These are phyloP conservation scores for Zoanthus sociatus DNA, from an alignment of 92 coral and sea anemone species.

Conservation along the genomic window DNA sequence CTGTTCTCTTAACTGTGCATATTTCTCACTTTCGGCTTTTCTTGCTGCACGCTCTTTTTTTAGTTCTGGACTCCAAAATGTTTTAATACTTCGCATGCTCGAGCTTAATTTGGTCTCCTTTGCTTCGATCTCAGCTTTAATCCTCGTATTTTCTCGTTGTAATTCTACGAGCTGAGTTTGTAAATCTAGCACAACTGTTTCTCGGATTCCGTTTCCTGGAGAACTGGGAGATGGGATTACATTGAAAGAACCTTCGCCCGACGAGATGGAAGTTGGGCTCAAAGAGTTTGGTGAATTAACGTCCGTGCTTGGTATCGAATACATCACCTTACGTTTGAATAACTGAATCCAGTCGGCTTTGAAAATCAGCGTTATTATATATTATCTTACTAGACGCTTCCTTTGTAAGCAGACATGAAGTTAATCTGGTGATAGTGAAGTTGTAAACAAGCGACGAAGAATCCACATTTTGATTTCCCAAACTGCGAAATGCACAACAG, in stretches of 20 bases:
- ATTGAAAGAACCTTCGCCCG: slow-evolving; percentile 23
- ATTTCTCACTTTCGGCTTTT: slow-evolving; percentile 86
- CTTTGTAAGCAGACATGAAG: background rate
- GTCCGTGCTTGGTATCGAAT: slow-evolving; percentile 59
- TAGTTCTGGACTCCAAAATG: slow-evolving; percentile 99
- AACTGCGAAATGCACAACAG: slow-evolving; percentile 26
- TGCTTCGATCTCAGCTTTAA: slow-evolving; percentile 92
- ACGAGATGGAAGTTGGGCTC: slow-evolving; percentile 58
- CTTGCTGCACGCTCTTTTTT: slow-evolving; percentile 98
- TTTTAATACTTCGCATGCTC: slow-evolving; percentile 97
- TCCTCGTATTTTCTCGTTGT: slow-evolving; percentile 88
- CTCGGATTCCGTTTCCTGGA: slow-evolving; percentile 38
- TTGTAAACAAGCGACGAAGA: slow-evolving; percentile 14
- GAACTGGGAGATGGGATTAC: slow-evolving; percentile 13
- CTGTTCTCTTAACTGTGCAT: slow-evolving; percentile 82
- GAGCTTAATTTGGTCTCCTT: slow-evolving; percentile 95
- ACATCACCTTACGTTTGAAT: slow-evolving; percentile 31
- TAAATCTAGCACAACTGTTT: slow-evolving; percentile 55
- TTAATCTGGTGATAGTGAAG: background rate
- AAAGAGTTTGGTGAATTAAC: slow-evolving; percentile 52
- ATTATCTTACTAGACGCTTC: slow-evolving; percentile 14
- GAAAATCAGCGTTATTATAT: background rate
- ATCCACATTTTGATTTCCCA: background rate
- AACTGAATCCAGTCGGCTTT: background rate
- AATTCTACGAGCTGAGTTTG: slow-evolving; percentile 74